Base-by-base conservation (phyloP, 2,888 invertebrate genomes). In the Muschampia plurimacula region DNA sequence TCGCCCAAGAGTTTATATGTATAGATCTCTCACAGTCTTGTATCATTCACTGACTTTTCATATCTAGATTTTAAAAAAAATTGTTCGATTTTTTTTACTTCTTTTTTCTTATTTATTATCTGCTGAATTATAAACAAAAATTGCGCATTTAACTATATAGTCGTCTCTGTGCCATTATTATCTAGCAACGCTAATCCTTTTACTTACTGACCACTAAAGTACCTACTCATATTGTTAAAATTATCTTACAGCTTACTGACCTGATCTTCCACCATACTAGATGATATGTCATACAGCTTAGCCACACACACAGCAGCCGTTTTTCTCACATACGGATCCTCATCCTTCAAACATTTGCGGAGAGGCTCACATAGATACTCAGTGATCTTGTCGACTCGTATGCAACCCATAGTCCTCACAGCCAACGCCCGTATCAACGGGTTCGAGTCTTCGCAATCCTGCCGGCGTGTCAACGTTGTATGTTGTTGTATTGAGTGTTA, bases 391-490 rank as follows among this genome's bases (percentile, higher is more conserved):
- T 99, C 99, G 71, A 99, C 99, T 13, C 99, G 96, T 86, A 99
- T 99, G 89, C 99, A 99, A 69, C 99, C 99, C 99, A 99, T 99
- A 22, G 99, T 99, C 74, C 99, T 96, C 44, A 99, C 99, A 49
- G 99, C 99, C 85, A 99, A 93, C 2, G 99, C 99, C 79, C 99
- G 96, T 86, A 99, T 99, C 87, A 99, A 95, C 44, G 99, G 99
- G 95, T 99, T 99, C 12, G 99, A 98, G 92, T 99, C 99, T 95
- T 99, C 99, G 94, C 99, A 99, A 94, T 99, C 99, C 98, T 99
- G 92, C 74, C 83, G 84, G 78, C 67, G 84, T 81, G 81, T 82
- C 85, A 74, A 75, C 70, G 57, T 70, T 71, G 72, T 72, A 72
- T 71, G 63, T 74, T 41, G 68, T 71, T 69, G 69, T 69, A 73